Conservation (phyloP, 2,113 vertebrate genomes). For the Nyctibius bracteatus region DNA sequence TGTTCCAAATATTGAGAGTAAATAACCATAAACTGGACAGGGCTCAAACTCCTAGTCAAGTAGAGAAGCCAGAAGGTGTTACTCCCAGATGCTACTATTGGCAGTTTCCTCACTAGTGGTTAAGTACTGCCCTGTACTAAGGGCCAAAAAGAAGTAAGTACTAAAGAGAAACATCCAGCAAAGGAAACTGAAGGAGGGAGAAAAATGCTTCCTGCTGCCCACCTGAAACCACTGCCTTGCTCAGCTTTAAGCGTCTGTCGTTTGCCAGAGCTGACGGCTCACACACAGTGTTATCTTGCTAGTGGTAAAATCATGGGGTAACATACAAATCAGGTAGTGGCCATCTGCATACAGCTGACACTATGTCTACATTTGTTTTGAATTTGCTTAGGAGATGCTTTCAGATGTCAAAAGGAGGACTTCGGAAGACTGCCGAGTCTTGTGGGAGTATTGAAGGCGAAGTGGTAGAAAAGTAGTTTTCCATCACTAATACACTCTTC, state of each 20-base stretch:
- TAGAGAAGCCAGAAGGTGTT: neutral
- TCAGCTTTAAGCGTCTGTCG: neutral
- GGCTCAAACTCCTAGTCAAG: neutral
- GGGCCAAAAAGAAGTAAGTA: neutral
- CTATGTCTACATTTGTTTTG: neutral
- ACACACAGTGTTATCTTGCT: neutral
- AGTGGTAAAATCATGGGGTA: neutral
- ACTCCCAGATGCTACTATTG: neutral
- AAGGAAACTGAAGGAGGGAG: neutral
- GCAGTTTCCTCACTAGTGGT: neutral
- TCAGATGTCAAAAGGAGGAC: neutral
- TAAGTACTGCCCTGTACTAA: neutral
- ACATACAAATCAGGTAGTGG: neutral
- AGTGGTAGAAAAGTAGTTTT: fast-evolving
- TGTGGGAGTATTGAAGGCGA: neutral
- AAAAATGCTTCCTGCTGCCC: neutral
- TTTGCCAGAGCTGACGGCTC: neutral
- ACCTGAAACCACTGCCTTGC: neutral
- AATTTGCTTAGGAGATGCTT: neutral
- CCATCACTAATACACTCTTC: neutral
- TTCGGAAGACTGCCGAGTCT: neutral
- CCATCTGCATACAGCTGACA: neutral
- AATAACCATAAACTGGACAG: neutral
- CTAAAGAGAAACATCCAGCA: neutral
- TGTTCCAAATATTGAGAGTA: neutral